phyloP scores from a whole-genome alignment of 2,888 invertebrate genomes.

The Synanthedon tipuliformis region DNA sequence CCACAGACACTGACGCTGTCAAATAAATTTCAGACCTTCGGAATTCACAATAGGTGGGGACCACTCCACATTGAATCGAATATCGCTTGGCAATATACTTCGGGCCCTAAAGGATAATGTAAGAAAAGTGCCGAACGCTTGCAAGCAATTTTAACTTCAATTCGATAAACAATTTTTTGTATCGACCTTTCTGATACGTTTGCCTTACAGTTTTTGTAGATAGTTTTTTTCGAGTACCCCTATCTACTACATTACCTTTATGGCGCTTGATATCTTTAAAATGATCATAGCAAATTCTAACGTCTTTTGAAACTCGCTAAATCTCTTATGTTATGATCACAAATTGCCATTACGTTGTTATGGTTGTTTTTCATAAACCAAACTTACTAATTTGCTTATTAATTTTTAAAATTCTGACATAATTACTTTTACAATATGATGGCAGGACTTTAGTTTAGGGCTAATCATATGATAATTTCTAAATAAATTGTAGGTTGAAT shows the following conservation, averaged over 20 bases:
- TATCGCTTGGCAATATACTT: conserved; percentile 44
- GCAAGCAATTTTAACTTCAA: conserved; percentile 46
- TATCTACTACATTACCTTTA: conserved; percentile 61
- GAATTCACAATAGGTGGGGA: conserved; percentile 66
- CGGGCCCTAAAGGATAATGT: conserved; percentile 30
- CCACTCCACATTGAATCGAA: conserved; percentile 37
- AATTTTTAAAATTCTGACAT: too few relatives aligned
- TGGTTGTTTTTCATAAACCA: conserved; percentile 12
- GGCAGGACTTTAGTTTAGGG: too few relatives aligned
- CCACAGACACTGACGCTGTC: conserved; percentile 66
- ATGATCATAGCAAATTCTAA: conserved; percentile 59
- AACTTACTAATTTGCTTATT: background rate
- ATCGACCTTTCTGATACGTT: conserved; percentile 51
- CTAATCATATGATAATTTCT: too few relatives aligned
- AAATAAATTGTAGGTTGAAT: too few relatives aligned
- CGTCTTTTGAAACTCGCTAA: conserved; percentile 47
- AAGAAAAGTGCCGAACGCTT: conserved; percentile 16
- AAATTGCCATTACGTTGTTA: conserved; percentile 36
- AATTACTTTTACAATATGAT: too few relatives aligned
- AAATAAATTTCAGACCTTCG: conserved; percentile 67
- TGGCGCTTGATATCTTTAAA: conserved; percentile 49
- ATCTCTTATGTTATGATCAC: conserved; percentile 35
- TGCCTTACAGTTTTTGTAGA: conserved; percentile 57
- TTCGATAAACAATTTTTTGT: conserved; percentile 42
- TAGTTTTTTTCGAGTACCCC: conserved; percentile 53